These are phyloP conservation scores for Accipiter virgatus DNA, from an alignment of 2,113 vertebrate species.

Conservation along the genomic window DNA sequence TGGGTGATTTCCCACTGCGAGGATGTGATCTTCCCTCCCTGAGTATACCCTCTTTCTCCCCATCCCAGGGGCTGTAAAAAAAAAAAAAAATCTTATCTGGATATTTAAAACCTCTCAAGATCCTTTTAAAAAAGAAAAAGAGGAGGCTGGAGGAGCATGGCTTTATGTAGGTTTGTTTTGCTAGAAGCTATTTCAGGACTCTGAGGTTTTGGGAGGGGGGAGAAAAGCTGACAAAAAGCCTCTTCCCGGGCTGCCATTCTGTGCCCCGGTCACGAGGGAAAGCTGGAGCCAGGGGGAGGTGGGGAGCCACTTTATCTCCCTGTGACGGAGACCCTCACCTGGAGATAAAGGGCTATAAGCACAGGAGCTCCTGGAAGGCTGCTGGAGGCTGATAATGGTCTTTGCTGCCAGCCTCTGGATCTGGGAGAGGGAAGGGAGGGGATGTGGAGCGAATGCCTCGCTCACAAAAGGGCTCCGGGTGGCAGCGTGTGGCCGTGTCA, in stretches of 20 bases:
- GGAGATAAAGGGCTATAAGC: constrained; percentile 57
- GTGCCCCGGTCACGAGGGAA: background rate
- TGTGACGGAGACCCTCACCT: constrained; percentile 56
- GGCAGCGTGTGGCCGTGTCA: background rate
- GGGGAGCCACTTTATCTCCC: constrained; percentile 40
- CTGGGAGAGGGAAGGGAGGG: background rate
- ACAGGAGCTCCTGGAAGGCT: constrained; percentile 46
- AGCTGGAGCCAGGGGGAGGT: background rate
- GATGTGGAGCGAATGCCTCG: background rate
- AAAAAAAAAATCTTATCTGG: background rate
- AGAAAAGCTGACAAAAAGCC: background rate
- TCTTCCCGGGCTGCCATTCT: background rate
- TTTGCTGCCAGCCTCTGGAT: background rate
- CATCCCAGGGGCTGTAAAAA: background rate
- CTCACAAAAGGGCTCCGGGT: constrained; percentile 18
- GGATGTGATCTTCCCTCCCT: background rate
- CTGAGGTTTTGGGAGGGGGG: background rate
- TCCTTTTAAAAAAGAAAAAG: background rate
- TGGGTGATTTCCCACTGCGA: background rate
- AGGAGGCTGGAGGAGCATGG: background rate
- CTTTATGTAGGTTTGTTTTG: background rate
- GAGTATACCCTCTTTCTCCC: background rate
- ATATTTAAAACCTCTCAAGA: background rate
- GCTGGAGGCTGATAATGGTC: constrained; percentile 58
- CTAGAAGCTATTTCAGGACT: background rate